Base-by-base conservation (phyloP, 2,113 vertebrate genomes). In the Phalacrocorax brasilianus region DNA sequence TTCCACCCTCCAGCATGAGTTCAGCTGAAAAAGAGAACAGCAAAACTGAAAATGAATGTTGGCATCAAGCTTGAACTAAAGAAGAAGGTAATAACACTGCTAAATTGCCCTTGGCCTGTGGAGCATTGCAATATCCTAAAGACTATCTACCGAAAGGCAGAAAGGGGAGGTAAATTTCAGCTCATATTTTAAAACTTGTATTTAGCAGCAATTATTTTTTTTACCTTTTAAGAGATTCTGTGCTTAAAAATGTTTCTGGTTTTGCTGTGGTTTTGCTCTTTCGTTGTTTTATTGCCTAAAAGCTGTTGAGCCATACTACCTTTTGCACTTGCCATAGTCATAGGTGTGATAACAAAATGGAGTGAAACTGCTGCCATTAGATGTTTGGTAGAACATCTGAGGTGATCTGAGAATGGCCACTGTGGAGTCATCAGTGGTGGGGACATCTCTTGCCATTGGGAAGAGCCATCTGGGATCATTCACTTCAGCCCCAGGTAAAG, bases 381-480 rank as follows among this genome's bases (percentile, higher is more conserved):
- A 30, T 30, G 21, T 80, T 89, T 40, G 38, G 22, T 74, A 47
- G n/a, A 68, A 68, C 5, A 42, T n/a, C 40, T n/a, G 52, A 85
- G 30, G 6, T 42, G 45, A 16, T 62, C 19, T 49, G 55, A 21
- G 4, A 28, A 42, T 42, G 47, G 19, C 47, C 67, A 18, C 38
- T 44, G 45, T 30, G 13, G 56, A 77, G 22, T 47, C 12, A 52
- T 12, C 0, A 0, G 16, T 4, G 5, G 17, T 5, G 17, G 19
- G 8, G 11, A 77, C 7, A 72, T 55, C 30, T 76, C 30, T 77
- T 6, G 1, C n/a, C 14, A 17, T 33, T 0, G 8, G 40, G 12
- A 49, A 21, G 12, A 71, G 14, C 21, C 12, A 28, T 40, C 47
- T 56, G 53, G 79, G 33, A 18, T 79, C 14, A 55, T 21, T 65